Evolutionary conservation across 2,797 vertebrate species (phyloP), one percentile per base, ranked within the genome.

Genomic region (Malacoctenus gilli): DNA sequence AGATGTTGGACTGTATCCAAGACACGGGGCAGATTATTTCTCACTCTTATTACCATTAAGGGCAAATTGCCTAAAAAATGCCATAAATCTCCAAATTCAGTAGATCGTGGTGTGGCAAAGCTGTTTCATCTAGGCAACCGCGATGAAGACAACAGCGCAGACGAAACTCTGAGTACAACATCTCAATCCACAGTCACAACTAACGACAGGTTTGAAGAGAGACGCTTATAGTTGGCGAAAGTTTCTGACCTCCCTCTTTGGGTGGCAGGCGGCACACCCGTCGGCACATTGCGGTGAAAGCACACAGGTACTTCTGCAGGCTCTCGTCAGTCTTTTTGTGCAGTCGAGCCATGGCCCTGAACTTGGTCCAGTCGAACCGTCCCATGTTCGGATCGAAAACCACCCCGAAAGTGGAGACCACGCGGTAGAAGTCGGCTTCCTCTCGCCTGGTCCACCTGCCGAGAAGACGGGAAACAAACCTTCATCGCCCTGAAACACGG

Each of bases 291-390:
- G 95, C 93, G 61, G 96, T 94, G 59, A 99, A 99, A 0, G 96
- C 92, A 68, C 94, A 97, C 42, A 99, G 86, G 81, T 99, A 99
- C 65, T 99, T 99, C 86, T 97, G 96, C 76, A 99, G 89, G 79
- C 97, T 99, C 68, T 95, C 95, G 0, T 99, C 96, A 0, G 96
- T 98, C 80, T 99, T 99, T 88, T 99, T 99, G 86, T 99, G 96
- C 30, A 99, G 89, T 12, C 97, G 91, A 53, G 96, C 97, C 95
- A 99, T 98, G 1, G 96, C 97, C 84, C 96, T 89, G 82, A 99
- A 98, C 85, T 99, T 99, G 82, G 96, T 96, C 97, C 97, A 99
- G 80, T 99, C 97, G 72, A 99, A 99, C 0, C 92, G 87, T 4
- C 93, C 93, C 34, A 95, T 89, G 49, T 90, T 95, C 3, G 96